These are phyloP conservation scores for Formica exsecta DNA, from an alignment of 1,140 invertebrate species.

Conservation along the genomic window DNA sequence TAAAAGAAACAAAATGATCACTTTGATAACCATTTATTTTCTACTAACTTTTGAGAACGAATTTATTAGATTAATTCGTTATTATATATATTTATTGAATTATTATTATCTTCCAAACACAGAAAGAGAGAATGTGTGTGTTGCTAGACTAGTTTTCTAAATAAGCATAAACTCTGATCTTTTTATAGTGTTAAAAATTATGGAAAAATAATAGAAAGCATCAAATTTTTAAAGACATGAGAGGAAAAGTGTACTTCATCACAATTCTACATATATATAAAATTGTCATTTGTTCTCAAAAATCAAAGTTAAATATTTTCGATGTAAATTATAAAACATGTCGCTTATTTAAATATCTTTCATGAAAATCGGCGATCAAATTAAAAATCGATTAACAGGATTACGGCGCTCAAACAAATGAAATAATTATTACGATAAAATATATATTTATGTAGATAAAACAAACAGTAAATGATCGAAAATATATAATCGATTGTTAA, in stretches of 20 bases:
- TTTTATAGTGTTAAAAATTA: not conserved
- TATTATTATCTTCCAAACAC: not conserved
- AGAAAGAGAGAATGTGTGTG: not conserved
- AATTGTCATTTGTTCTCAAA: not conserved
- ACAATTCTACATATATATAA: not conserved
- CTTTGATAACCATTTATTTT: not conserved
- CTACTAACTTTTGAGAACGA: not conserved
- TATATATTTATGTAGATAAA: slow-evolving; percentile 24
- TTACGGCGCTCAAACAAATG: not conserved
- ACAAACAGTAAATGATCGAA: slow-evolving; percentile 19
- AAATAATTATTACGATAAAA: not conserved
- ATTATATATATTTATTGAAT: not conserved
- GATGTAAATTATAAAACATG: not conserved
- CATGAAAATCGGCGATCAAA: not conserved
- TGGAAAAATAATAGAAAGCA: not conserved
- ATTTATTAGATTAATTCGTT: slow-evolving; percentile 9
- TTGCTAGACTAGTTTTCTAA: not conserved
- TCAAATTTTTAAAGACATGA: not conserved
- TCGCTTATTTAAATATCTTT: not conserved
- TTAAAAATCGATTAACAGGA: slow-evolving; percentile 7
- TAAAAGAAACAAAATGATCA: not conserved
- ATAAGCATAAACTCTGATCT: not conserved
- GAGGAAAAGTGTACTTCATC: not conserved
- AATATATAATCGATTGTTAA: slow-evolving; percentile 26
- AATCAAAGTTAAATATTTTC: slow-evolving; percentile 7